phyloP scores from a whole-genome alignment of 1,140 invertebrate species.

The Parasteatoda tepidariorum region DNA sequence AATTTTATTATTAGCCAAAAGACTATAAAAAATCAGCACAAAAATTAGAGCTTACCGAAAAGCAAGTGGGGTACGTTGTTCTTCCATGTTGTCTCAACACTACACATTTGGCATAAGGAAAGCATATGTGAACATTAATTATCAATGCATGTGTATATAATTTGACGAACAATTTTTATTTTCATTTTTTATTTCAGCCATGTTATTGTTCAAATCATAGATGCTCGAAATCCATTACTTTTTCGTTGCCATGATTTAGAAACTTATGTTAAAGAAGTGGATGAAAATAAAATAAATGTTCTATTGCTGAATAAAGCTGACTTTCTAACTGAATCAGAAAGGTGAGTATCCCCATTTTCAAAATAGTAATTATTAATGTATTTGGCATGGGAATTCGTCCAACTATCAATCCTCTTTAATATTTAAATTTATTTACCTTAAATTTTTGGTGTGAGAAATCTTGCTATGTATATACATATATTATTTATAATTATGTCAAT shows the following conservation, averaged over 20 bases:
- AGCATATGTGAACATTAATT: too few relatives aligned
- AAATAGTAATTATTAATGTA: neutral
- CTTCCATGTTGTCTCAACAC: too few relatives aligned
- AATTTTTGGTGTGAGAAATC: neutral
- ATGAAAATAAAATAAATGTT: conserved; percentile 81
- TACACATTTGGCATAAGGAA: too few relatives aligned
- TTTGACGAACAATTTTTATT: too few relatives aligned
- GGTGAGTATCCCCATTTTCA: conserved; percentile 67
- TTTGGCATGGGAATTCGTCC: too few relatives aligned
- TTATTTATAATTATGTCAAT: neutral
- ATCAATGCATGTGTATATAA: too few relatives aligned
- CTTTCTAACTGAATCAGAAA: conserved; percentile 83
- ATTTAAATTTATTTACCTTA: neutral
- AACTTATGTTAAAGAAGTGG: conserved; percentile 88
- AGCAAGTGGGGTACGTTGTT: too few relatives aligned
- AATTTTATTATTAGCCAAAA: too few relatives aligned
- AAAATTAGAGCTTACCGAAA: too few relatives aligned
- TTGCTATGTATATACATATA: neutral
- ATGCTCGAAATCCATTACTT: conserved; percentile 95
- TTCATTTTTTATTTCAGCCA: conserved; percentile 75
- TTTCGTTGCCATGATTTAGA: conserved; percentile 96
- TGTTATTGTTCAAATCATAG: conserved; percentile 94
- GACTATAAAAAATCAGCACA: too few relatives aligned
- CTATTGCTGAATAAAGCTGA: conserved; percentile 98
- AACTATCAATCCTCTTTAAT: neutral